Base-by-base conservation (phyloP, 2,113 vertebrate genomes). In the Apodemus sylvaticus region DNA sequence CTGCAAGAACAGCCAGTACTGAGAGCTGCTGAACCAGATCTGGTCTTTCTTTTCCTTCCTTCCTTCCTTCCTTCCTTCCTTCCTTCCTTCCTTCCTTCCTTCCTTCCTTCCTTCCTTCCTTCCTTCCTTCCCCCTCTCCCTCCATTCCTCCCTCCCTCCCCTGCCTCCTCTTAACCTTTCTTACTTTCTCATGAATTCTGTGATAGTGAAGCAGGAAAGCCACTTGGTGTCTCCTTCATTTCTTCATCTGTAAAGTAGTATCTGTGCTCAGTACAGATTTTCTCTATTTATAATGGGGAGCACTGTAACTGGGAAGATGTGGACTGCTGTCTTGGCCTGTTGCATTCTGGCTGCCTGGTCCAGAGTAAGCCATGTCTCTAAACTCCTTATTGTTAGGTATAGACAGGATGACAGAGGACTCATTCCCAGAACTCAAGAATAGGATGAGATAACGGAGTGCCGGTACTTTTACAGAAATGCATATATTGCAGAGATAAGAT, bases 241-340 rank as follows among this genome's bases (percentile, higher is more conserved):
- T 88, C 91, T 92, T 92, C 79, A 74, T 74, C 70, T 86, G 39
- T 85, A 90, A 92, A 89, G 70, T 13, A 88, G 48, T 94, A 87
- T 51, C 48, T 17, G 64, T 26, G 19, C 42, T 22, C 31, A 34
- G 58, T 29, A 31, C 39, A 34, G 85, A 71, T 55, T 51, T 29
- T 19, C 20, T n/a, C 1, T 19, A 66, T 81, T 26, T 14, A 53
- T 22, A 5, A 0, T 7, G 8, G 34, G 53, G 39, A 95, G 24
- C 45, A 20, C 8, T 74, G 66, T 34, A 60, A 42, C 53, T 48
- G 77, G 20, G 68, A 1, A 79, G 62, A 3, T 64, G 1, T 73
- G 62, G 45, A 19, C 31, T 66, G 7, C 7, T 42, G 45, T 42
- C 55, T 70, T n/a, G 2, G 36, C 6, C 76, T 78, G 39, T n/a